These are phyloP conservation scores for Dendrolimus houi DNA, from an alignment of 2,888 invertebrate genomes.

Conservation along the genomic window DNA sequence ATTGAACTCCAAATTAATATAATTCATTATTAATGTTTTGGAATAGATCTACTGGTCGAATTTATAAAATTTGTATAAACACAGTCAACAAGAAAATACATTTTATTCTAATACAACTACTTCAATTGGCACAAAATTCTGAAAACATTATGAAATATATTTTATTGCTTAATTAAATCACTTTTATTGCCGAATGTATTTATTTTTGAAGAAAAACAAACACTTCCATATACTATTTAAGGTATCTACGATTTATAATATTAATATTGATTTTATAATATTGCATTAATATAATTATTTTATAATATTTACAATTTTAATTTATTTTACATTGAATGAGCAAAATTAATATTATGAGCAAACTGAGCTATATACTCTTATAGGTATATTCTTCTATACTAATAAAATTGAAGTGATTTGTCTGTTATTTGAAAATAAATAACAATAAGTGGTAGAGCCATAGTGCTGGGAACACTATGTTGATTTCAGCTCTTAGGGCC, in stretches of 20 bases:
- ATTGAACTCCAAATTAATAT: too few species aligned
- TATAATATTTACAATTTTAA: background rate
- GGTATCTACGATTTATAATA: conserved; percentile 1
- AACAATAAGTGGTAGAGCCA: too few species aligned
- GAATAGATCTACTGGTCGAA: background rate
- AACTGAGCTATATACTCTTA: background rate
- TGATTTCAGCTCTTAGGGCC: too few species aligned
- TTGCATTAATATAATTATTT: background rate
- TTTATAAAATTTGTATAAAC: background rate
- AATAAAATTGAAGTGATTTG: too few species aligned
- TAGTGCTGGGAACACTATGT: too few species aligned
- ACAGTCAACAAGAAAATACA: conserved; percentile 1
- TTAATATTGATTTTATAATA: conserved; percentile 4
- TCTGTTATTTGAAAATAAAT: too few species aligned
- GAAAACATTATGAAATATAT: background rate
- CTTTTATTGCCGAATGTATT: background rate
- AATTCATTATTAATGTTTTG: too few species aligned
- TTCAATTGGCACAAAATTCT: conserved; percentile 1
- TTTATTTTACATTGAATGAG: conserved; percentile 2
- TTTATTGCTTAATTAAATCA: background rate
- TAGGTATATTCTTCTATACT: too few species aligned
- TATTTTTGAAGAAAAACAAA: background rate
- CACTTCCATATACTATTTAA: background rate
- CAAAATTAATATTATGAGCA: conserved; percentile 17
- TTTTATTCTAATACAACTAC: conserved; percentile 5